Base-by-base conservation (phyloP, 2,113 vertebrate genomes). In the Potamarius usumacintae region DNA sequence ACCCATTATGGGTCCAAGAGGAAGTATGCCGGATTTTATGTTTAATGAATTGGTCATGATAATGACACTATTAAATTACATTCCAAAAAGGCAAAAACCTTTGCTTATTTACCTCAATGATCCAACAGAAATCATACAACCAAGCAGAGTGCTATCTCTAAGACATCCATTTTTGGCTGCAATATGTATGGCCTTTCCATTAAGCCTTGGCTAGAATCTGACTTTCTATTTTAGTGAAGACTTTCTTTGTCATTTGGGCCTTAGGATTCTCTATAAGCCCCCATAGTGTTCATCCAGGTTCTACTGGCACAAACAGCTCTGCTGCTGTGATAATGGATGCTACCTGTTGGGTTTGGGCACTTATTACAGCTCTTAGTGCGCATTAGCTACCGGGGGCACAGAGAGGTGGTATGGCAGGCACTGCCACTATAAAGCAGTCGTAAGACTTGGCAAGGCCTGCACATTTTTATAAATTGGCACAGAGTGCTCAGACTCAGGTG, bases 311-410 rank as follows among this genome's bases (percentile, higher is more conserved):
- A 62, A 62, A 83, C 85, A 72, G 67, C 81, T 91, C 86, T 85
- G 71, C 52, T 85, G 84, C 86, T 67, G 34, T 91, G 91, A 93
- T 95, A 94, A 94, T 94, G 86, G 92, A 95, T 93, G 92, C 93
- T 94, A 95, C 94, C 95, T 95, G 95, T 94, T 94, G 94, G 94
- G 86, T 67, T 58, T 11, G 57, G 90, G 87, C 91, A 90, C 89
- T 92, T 90, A 94, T 92, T 94, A 89, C 93, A 92, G 86, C 89
- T 71, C 58, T 77, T 86, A 89, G 87, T 58, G 84, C 91, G 92
- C 91, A 91, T 92, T 71, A 85, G 88, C 11, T 27, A 88, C 69
- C 62, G 60, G 65, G 76, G 85, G 50, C 74, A 90, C 65, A 80
- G 80, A 42, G 22, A 85, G 88, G 90, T 30, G 83, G 89, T 89